Percentiles rank a stretch among this genome's conserved stretches.
Conservation (phyloP, 2,113 vertebrate species). For the Vombatus ursinus region DNA sequence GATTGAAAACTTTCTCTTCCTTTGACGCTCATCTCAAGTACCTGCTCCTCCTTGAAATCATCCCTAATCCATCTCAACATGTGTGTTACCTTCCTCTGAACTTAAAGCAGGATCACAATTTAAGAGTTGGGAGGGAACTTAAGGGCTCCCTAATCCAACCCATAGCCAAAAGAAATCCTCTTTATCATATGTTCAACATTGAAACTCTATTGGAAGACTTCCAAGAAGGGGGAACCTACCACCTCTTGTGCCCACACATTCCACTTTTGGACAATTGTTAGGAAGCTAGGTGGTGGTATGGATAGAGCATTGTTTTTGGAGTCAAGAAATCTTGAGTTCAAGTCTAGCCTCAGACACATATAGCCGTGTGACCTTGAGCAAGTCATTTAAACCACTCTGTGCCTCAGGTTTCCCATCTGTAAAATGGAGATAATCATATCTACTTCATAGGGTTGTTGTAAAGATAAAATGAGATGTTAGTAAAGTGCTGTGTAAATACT, state of each 20-base stretch:
- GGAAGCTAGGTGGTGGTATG: not conserved
- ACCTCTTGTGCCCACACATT: not conserved
- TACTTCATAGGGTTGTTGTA: not conserved
- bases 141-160: not conserved
- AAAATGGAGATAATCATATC: not conserved
- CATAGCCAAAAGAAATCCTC: not conserved
- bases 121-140: not conserved
- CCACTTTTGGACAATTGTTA: not conserved
- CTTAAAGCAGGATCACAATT: not conserved
- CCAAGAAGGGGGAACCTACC: not conserved
- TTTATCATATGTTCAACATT: not conserved
- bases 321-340: not conserved
- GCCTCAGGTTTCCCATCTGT: not conserved
- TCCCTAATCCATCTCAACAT: not conserved
- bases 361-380: not conserved
- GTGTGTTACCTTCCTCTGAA: not conserved
- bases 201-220: not conserved
- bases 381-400: not conserved
- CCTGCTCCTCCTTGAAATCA: not conserved
- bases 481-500: not conserved
- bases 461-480: not conserved
- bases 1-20: not conserved
- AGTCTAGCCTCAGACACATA: not conserved
- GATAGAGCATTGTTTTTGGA: not conserved
- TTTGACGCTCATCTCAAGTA: not conserved